Conservation (phyloP, 2,113 vertebrate genomes). For the Oophaga pumilio region DNA sequence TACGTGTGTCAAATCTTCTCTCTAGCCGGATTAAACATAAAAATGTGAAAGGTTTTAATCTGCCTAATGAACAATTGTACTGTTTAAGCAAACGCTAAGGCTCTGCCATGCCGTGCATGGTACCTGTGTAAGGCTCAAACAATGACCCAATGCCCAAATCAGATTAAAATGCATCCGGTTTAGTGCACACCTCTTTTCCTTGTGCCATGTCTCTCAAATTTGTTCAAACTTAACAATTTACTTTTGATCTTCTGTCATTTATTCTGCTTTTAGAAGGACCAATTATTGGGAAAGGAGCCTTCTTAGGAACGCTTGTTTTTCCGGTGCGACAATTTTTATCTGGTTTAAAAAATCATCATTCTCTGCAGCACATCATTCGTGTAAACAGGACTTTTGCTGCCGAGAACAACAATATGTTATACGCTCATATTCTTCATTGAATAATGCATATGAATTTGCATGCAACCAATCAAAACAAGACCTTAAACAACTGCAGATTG, state of each 20-base stretch:
- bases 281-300: no score
- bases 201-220: not conserved
- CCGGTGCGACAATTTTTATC: no score
- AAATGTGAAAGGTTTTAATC: constrained; percentile 49
- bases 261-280: no score
- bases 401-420: no score
- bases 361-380: no score
- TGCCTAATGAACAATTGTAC: constrained; percentile 25
- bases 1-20: constrained; percentile 38
- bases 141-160: constrained; percentile 14
- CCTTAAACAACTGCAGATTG: no score
- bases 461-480: no score
- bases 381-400: no score
- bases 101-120: not conserved
- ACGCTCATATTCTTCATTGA: no score
- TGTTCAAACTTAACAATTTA: not conserved
- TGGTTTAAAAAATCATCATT: no score
- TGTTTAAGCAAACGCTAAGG: constrained; percentile 3
- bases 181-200: not conserved
- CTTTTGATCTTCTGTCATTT: not conserved
- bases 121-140: not conserved
- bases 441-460: no score
- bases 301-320: no score
- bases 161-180: constrained; percentile 34
- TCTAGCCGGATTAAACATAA: constrained; percentile 31